Base-by-base conservation (phyloP, 1,140 invertebrate species). In the Bombus affinis region DNA sequence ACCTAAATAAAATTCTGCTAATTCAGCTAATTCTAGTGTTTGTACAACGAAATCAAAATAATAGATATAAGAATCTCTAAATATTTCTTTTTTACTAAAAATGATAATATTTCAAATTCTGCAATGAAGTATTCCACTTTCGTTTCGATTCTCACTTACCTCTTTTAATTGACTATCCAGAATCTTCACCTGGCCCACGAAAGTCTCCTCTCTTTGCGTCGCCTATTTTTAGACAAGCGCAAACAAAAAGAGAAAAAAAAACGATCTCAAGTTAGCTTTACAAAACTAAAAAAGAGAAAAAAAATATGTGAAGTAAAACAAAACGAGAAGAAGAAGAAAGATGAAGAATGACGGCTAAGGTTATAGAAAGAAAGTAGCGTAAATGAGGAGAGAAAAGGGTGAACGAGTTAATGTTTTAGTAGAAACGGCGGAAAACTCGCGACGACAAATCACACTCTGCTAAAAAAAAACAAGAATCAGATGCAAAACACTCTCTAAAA, bases 141-240 rank as follows among this genome's bases (percentile, higher is more conserved):
- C 44, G 66, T 5, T 44, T 32, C 42, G 32, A 22, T 0, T 47
- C 28, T 74, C 22, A 84, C 89, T 96, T 98, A 99, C 98, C 98
- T 99, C 98, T 97, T 98, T 98, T 91, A 99, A 97, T 95, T 98
- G 97, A 95, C 97, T 97, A 94, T 98, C 97, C 95, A 99, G 96
- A 93, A 98, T 96, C 96, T 99, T 98, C 92, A 99, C 98, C 95
- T 98, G 98, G 93, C 97, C 97, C 95, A 99, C 98, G 95, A 98
- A 99, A 90, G 97, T 97, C 96, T 99, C 99, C 96, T 99, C 99
- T 96, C 98, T 98, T 96, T 99, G 98, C 93, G 98, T 99, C 92
- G 98, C 98, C 98, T 99, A 89, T 93, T 91, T 93, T 92, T 93
- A 93, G 89, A 93, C 88, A 92, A 92, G 92, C 90, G 90, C 73